These are phyloP conservation scores for Coregonus sp. DNA, from an alignment of 2,797 vertebrate species.

Conservation along the genomic window DNA sequence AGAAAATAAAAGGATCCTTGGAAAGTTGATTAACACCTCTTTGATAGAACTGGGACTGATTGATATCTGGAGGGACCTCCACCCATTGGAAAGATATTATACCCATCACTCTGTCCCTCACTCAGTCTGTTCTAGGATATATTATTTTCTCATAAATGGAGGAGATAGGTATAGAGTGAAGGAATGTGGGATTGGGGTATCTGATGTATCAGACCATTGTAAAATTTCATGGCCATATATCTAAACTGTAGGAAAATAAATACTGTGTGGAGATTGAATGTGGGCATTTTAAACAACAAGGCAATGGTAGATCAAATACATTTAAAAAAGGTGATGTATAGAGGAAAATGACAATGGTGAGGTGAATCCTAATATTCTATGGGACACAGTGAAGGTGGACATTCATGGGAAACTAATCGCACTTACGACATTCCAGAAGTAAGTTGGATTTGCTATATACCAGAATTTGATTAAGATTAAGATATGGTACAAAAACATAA, in stretches of 20 bases:
- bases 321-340: neutral
- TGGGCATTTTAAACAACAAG: neutral
- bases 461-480: neutral
- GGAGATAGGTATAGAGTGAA: neutral
- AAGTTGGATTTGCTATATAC: neutral
- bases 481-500: conserved; percentile 11
- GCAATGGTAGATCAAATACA: neutral
- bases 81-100: neutral
- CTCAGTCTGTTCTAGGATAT: neutral
- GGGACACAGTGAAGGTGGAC: neutral
- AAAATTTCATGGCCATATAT: neutral
- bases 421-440: conserved; percentile 4
- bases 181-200: neutral
- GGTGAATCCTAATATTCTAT: neutral
- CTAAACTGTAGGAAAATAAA: neutral
- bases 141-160: neutral
- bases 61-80: neutral
- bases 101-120: neutral
- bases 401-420: neutral
- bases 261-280: neutral
- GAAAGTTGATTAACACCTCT: neutral
- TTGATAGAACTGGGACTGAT: neutral
- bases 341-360: neutral
- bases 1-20: neutral
- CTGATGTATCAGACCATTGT: neutral